Evolutionary conservation across 2,888 invertebrate genomes (phyloP).

Genomic region (Caradrina kadenii): DNA sequence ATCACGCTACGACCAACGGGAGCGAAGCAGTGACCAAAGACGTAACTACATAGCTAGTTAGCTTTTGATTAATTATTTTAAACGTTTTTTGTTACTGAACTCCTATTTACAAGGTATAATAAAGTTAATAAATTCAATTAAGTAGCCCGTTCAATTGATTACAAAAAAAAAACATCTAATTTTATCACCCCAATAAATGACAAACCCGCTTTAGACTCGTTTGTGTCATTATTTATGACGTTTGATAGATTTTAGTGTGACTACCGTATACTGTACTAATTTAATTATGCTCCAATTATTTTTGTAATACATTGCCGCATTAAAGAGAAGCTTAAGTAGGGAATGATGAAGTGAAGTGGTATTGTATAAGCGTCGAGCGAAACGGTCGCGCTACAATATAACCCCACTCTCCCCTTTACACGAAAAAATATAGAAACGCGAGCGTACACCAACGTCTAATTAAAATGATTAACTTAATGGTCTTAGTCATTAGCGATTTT

Average conservation of each 20-base stretch:
- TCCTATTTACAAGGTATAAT: conserved; percentile 40
- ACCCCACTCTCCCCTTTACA: conserved; percentile 62
- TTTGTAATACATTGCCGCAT: conserved; percentile 43
- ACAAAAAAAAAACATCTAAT: conserved; percentile 55
- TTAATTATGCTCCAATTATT: conserved; percentile 42
- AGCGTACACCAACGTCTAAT: conserved; percentile 87
- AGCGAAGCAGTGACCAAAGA: too few relatives aligned
- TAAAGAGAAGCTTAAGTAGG: conserved; percentile 18
- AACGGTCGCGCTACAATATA: conserved; percentile 40
- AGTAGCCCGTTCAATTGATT: conserved; percentile 46
- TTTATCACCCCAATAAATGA: conserved; percentile 62
- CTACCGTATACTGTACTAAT: conserved; percentile 47
- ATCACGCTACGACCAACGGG: too few relatives aligned
- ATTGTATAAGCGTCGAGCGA: conserved; percentile 36
- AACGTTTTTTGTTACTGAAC: conserved; percentile 5
- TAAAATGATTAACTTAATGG: conserved; percentile 91
- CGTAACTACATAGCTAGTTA: too few relatives aligned
- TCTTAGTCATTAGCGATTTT: conserved; percentile 90
- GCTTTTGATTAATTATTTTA: background rate
- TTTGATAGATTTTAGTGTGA: conserved; percentile 52
- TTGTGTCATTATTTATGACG: conserved; percentile 60
- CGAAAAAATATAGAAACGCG: conserved; percentile 77
- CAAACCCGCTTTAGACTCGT: conserved; percentile 54
- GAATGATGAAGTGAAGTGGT: conserved; percentile 35
- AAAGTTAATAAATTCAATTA: conserved; percentile 65